Base-by-base conservation (phyloP, 1,140 invertebrate species). In the Armadillidium nasatum region DNA sequence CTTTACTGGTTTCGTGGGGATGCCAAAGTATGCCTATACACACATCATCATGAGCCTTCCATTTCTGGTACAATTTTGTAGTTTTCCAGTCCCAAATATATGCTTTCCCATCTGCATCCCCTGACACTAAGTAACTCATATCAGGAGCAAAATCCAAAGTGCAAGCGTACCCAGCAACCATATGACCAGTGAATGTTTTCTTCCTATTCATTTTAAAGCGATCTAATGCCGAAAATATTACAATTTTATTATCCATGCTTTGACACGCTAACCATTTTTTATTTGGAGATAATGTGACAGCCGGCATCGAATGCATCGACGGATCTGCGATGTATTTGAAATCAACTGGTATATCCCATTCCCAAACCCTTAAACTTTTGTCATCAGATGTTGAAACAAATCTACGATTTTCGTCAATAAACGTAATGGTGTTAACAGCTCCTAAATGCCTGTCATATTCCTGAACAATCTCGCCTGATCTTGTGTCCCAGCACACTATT, bases 291-390 rank as follows among this genome's bases (percentile, higher is more conserved):
- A 92, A 87, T 0, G 95, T 95, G 0, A 99, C 96, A 0, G 95
- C 92, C 0, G 98, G 98, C 91, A 99, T 98, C 7, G 96, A 98
- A 87, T 99, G 97, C 95, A 99, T 98, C 2, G 93, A 92, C 3
- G 97, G 97, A 87, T 99, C 97, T n/a, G 97, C 97, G 82, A 99
- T 99, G 84, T 99, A 98, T 85, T 99, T 99, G 91, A 99, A 99
- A 85, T 99, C 97, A 4, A 99, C 97, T 0, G 97, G 98, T 84
- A 99, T 98, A 85, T 99, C 96, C 97, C 97, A 99, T 89, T 99
- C 98, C 98, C 98, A 99, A 73, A 99, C 97, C 72, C 98, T 87
- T 78, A 99, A 87, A 85, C 95, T 97, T 86, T 99, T 99, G 84
- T 99, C 98, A 85, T 99, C 98, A 0, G 97, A 99, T 0, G 97